Conservation (phyloP, 2,888 invertebrate species). For the Dione juno region DNA sequence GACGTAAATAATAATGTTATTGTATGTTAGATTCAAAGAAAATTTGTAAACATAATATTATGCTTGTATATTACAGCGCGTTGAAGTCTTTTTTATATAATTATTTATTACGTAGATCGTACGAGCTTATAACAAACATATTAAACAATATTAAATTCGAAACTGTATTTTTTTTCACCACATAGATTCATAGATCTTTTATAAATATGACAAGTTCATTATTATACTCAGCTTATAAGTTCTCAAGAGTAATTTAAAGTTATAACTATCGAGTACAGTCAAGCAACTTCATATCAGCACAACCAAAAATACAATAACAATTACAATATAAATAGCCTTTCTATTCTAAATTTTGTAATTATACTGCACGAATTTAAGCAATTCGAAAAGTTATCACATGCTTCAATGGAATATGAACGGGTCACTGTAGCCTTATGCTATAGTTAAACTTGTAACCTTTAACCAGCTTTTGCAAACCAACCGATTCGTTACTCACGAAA, state of each 20-base stretch:
- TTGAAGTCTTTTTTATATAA: constrained; percentile 40
- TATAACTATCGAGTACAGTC: neutral
- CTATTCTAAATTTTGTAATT: constrained; percentile 23
- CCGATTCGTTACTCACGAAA: constrained; percentile 21
- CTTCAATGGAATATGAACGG: constrained; percentile 21
- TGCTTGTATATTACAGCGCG: constrained; percentile 18
- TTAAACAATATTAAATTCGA: neutral
- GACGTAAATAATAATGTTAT: neutral
- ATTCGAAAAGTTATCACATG: constrained; percentile 24
- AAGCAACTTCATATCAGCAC: neutral
- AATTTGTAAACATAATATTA: neutral
- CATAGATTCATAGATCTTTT: too few relatives aligned
- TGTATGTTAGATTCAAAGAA: neutral
- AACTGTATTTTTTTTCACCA: too few relatives aligned
- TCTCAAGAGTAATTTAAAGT: neutral
- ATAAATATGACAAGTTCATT: too few relatives aligned
- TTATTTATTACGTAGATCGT: neutral
- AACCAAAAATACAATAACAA: neutral
- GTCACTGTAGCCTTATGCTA: constrained; percentile 16
- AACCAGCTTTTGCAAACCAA: constrained; percentile 17
- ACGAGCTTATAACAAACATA: neutral
- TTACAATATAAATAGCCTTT: constrained; percentile 12
- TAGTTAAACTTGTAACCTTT: constrained; percentile 27
- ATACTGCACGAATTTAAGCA: constrained; percentile 18
- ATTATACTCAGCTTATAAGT: too few relatives aligned